Evolutionary conservation across 2,113 vertebrate species (phyloP).

Genomic region (Etheostoma spectabile): DNA sequence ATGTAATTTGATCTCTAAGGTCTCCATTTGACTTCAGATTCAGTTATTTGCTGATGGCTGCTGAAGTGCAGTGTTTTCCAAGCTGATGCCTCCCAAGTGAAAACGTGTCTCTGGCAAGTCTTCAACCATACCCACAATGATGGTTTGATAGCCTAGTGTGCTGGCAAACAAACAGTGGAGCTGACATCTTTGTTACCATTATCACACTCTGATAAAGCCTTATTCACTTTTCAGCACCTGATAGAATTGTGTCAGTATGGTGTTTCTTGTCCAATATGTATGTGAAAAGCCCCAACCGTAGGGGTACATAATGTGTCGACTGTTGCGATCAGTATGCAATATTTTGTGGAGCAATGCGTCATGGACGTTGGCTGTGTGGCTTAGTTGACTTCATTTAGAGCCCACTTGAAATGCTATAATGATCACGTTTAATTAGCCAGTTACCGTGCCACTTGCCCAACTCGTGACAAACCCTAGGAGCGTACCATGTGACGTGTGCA

Average conservation of each 20-base stretch:
- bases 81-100: slow-evolving; percentile 61
- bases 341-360: too few species aligned
- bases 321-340: too few species aligned
- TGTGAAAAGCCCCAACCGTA: neutral
- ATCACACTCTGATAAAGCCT: neutral
- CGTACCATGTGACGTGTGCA: too few species aligned
- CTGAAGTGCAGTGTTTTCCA: slow-evolving; percentile 62
- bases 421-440: too few species aligned
- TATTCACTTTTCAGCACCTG: neutral
- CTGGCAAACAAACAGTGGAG: neutral
- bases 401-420: too few species aligned
- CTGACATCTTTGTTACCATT: slow-evolving; percentile 28
- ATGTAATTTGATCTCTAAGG: slow-evolving; percentile 62
- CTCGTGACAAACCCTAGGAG: too few species aligned
- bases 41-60: slow-evolving; percentile 66
- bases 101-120: slow-evolving; percentile 26
- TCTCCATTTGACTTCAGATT: slow-evolving; percentile 64
- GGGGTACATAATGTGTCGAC: too few species aligned
- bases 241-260: neutral
- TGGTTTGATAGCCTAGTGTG: neutral
- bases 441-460: too few species aligned
- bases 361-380: too few species aligned
- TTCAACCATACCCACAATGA: slow-evolving; percentile 36
- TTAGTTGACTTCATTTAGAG: too few species aligned
- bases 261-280: neutral